Base-by-base conservation (phyloP, 2,797 vertebrate genomes). In the Peromyscus eremicus region DNA sequence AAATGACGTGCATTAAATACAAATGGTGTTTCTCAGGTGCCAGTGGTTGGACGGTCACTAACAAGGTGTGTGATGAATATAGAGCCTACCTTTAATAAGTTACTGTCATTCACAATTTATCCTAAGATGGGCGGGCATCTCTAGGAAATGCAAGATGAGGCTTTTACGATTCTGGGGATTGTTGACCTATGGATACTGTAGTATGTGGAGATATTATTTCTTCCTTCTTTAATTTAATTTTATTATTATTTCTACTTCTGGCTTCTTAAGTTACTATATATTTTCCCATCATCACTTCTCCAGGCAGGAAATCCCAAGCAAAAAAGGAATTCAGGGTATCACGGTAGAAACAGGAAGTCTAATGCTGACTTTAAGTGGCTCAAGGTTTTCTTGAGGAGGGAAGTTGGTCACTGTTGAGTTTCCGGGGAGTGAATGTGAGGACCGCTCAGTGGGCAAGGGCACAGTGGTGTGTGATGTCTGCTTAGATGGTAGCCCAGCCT, bases 131-230 rank as follows among this genome's bases (percentile, higher is more conserved):
- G 40, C 73, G 19, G 19, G 12, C 25, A 75, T 75, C 71, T 75
- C 40, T 1, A 73, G 49, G 29, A 89, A 79, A 90, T 81, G n/a
- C 0, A 90, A 81, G 23, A 64, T 73, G 52, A 90, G 19, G 29
- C 1, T 60, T 96, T 94, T 37, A 55, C 49, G 29, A 76, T 79
- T 80, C 73, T 52, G 60, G 14, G 34, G 34, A 16, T 89, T 32
- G 79, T 71, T 57, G 79, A 52, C 37, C 71, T 40, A 73, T 17
- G 21, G 62, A 70, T 43, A 4, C 62, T 70, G n/a, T 21, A 37
- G 43, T 71, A n/a, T 83, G 76, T n/a, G 17, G 29, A 95, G 94
- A 92, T 73, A 34, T 37, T 57, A 23, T 85, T 76, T 86, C 46
- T 52, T 32, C 21, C 6, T 52, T 70, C 43, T 52, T 68, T 68